Percentiles rank a stretch among this genome's conserved stretches.
Conservation (phyloP, 1,140 invertebrate species). For the Diorhabda elongata region DNA sequence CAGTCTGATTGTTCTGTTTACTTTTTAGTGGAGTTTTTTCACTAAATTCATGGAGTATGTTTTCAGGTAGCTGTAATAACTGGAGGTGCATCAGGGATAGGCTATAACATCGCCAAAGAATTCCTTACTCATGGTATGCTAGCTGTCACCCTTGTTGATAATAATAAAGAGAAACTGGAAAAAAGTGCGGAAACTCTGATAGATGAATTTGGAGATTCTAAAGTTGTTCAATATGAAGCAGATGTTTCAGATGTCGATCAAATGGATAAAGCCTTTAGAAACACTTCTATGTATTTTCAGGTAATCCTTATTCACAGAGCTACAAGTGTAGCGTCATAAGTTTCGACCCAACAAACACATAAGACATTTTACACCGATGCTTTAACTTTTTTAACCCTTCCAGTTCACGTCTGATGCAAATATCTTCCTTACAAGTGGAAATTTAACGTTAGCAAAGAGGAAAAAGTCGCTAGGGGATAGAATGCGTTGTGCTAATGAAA, state of each 20-base stretch:
- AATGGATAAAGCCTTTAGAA: constrained; percentile 37
- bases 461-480: too few relatives aligned
- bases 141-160: constrained; percentile 31
- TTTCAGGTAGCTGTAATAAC: constrained; percentile 32
- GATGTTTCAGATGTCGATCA: constrained; percentile 42
- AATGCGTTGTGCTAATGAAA: too few relatives aligned
- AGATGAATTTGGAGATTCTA: constrained; percentile 41
- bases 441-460: too few relatives aligned
- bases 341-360: too few relatives aligned
- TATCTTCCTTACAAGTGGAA: too few relatives aligned
- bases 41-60: constrained; percentile 3
- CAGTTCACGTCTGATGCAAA: too few relatives aligned
- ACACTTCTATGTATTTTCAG: constrained; percentile 33
- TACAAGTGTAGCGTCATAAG: too few relatives aligned
- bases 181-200: constrained; percentile 25
- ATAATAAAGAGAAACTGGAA: constrained; percentile 29
- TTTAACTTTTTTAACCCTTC: too few relatives aligned
- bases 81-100: constrained; percentile 37
- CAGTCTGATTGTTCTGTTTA: too few relatives aligned
- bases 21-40: too few relatives aligned
- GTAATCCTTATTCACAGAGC: too few relatives aligned
- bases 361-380: too few relatives aligned
- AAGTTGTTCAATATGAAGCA: constrained; percentile 41
- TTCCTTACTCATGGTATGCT: constrained; percentile 31
- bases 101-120: constrained; percentile 30